Evolutionary conservation across 1,140 invertebrate genomes (phyloP), one percentile per base, ranked within the genome.

Genomic region (Pinna nobilis): DNA sequence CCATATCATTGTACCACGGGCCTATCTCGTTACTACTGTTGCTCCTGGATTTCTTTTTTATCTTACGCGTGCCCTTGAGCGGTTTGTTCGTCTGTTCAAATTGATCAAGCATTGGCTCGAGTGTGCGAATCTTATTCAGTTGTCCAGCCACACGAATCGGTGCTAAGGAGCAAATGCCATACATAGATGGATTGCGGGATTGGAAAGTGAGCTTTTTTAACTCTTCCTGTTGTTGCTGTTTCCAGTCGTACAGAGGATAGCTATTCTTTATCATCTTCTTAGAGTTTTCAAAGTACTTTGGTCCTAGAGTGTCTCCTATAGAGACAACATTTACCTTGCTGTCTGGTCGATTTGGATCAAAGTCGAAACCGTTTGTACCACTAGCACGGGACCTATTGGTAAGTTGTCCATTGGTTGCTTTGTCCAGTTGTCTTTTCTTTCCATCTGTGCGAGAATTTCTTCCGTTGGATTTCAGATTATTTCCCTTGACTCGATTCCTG

Each of bases 81-180:
- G 60, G 35, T 63, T 44, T 64, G 6, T 61, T 61, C 15, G 60
- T 53, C 25, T 39, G 28, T 41, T 61, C 35, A 37, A 39, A 35
- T 15, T 25, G 32, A 23, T 25, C 35, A 7, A 61, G 25, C 15
- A 33, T 32, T 57, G 55, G 55, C 5, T 57, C 55, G 25, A 61
- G 59, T 11, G 39, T 61, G 23, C 39, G 35, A 15, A 41, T 23
- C 13, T 35, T 61, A 15, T 61, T 33, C 9, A 44, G 18, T 0
- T n/a, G 69, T 32, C 59, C 59, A 25, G 55, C 57, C 7, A 74
- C 59, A 18, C 64, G 57, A 32, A 74, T 68, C 18, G 72, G 72
- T 11, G 72, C 72, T 18, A 74, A 55, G 13, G 65, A 63, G 49
- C 72, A 74, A 9, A 74, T 65, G n/a, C 72, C 72, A 35, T 47